Conservation (phyloP, 2,888 invertebrate genomes). For the Limnephilus auricula region DNA sequence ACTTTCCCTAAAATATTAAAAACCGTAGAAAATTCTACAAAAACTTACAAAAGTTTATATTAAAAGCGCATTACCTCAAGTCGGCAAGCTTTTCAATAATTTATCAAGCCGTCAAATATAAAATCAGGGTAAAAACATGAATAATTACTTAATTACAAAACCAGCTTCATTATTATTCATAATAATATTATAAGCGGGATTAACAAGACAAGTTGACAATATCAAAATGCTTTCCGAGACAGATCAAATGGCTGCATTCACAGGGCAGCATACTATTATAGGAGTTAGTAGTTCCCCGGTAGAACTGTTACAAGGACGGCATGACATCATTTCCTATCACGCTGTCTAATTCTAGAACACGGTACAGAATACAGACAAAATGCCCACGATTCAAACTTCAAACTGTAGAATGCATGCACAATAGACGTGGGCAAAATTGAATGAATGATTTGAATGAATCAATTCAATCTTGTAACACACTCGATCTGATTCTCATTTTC, state of each 20-base stretch:
- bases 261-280: constrained; percentile 48
- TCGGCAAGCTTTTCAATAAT: too few relatives aligned
- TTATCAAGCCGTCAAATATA: too few relatives aligned
- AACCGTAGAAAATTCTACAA: too few relatives aligned
- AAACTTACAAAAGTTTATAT: too few relatives aligned
- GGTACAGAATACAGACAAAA: background rate
- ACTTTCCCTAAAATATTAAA: too few relatives aligned
- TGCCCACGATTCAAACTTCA: background rate
- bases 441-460: too few relatives aligned
- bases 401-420: background rate
- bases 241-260: constrained; percentile 26
- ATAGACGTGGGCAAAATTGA: too few relatives aligned
- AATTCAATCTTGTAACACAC: too few relatives aligned
- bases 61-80: too few relatives aligned
- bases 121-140: too few relatives aligned
- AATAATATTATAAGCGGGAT: background rate
- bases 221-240: background rate
- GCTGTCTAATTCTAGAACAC: constrained; percentile 47
- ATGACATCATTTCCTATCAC: constrained; percentile 59
- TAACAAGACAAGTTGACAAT: background rate
- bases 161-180: background rate
- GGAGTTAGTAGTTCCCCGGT: constrained; percentile 10
- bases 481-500: too few relatives aligned
- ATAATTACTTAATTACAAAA: background rate
- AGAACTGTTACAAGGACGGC: constrained; percentile 63